Evolutionary conservation across 2,113 vertebrate genomes (phyloP).

Genomic region (Hassar affinis): DNA sequence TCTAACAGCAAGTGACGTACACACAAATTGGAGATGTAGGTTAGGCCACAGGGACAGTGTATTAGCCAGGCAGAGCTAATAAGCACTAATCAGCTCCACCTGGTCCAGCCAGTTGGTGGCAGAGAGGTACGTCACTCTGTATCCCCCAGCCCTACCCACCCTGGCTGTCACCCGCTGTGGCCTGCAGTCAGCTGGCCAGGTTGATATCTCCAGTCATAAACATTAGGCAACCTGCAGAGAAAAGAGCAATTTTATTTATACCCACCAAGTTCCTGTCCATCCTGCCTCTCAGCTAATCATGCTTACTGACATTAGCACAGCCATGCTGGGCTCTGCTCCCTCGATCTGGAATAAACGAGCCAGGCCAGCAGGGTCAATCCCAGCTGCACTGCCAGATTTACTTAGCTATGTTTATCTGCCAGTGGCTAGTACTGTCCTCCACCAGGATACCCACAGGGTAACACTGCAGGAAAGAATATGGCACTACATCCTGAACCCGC

Average conservation of each 20-base stretch:
- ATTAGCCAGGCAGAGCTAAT: not conserved
- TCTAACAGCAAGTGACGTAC: constrained; percentile 12
- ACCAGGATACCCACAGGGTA: constrained; percentile 20
- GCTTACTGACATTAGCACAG: constrained; percentile 39
- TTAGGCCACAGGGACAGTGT: constrained; percentile 19
- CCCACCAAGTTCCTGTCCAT: not conserved
- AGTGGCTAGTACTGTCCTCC: constrained; percentile 30
- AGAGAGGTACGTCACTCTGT: not conserved
- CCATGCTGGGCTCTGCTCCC: not conserved
- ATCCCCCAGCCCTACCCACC: not conserved
- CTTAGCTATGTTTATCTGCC: constrained; percentile 46
- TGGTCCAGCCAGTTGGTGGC: constrained; percentile 16
- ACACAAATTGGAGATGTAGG: constrained; percentile 7
- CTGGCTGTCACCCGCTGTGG: constrained; percentile 7
- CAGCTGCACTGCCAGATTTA: constrained; percentile 43
- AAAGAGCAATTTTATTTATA: constrained; percentile 25
- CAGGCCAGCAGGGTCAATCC: constrained; percentile 23
- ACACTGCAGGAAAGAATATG: constrained; percentile 1
- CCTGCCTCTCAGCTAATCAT: constrained; percentile 36
- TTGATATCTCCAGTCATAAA: constrained; percentile 30
- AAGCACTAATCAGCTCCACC: constrained; percentile 29
- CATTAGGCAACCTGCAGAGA: constrained; percentile 39
- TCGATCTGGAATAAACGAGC: constrained; percentile 9
- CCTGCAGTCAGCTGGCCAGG: constrained; percentile 10
- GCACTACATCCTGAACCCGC: not conserved